Evolutionary conservation across 2,888 invertebrate genomes (phyloP).

Genomic region (Helicoverpa assulta): DNA sequence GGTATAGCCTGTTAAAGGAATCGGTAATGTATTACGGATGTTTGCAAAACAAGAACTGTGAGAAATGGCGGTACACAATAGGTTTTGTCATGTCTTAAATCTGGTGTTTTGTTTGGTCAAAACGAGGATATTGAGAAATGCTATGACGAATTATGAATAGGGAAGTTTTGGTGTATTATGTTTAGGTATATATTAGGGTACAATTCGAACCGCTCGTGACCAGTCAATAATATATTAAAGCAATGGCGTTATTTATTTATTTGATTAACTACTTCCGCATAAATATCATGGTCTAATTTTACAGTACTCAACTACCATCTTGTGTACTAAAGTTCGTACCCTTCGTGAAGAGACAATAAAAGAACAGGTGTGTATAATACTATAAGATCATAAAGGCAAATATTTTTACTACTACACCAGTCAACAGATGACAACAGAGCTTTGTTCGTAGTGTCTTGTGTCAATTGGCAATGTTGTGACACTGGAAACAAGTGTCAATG

Average conservation of each 20-base stretch:
- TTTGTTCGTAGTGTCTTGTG: too few species aligned
- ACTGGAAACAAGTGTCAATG: too few species aligned
- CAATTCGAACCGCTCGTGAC: conserved; percentile 20
- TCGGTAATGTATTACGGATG: conserved; percentile 39
- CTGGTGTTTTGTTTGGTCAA: conserved; percentile 21
- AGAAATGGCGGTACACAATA: conserved; percentile 38
- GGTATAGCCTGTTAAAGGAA: conserved; percentile 43
- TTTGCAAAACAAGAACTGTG: conserved; percentile 65
- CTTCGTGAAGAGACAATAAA: not conserved
- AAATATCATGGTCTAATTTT: not conserved
- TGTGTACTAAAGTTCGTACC: not conserved
- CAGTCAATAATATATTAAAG: not conserved
- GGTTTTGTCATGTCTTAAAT: conserved; percentile 15
- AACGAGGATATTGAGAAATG: not conserved
- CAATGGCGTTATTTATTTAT: too few species aligned
- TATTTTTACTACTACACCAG: too few species aligned
- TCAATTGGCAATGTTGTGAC: too few species aligned
- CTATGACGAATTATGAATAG: not conserved
- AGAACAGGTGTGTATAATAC: not conserved
- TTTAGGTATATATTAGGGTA: too few species aligned
- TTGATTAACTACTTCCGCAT: not conserved
- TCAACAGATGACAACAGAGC: too few species aligned
- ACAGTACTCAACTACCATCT: too few species aligned
- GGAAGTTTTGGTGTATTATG: too few species aligned
- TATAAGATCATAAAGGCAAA: too few species aligned